phyloP scores from a whole-genome alignment of 2,797 vertebrate genomes.

The Hapalemur alaotrensis region DNA sequence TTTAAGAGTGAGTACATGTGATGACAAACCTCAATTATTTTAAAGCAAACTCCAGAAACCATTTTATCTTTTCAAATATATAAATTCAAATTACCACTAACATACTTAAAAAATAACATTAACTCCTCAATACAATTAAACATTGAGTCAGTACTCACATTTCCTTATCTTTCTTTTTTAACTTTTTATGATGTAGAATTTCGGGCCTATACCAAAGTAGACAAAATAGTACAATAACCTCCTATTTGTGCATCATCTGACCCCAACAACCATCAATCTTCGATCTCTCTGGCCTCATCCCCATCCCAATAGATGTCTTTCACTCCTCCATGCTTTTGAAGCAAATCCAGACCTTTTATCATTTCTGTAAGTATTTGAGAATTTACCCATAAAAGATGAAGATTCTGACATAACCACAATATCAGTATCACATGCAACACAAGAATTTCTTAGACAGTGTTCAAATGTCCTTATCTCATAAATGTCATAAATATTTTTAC shows the following conservation, averaged over 20 bases:
- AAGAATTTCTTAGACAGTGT: not conserved
- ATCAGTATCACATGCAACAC: not conserved
- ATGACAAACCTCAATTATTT: not conserved
- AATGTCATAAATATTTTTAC: not conserved
- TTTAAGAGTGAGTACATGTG: too few relatives aligned
- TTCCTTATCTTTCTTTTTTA: not conserved
- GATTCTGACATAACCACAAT: not conserved
- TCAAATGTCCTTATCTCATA: not conserved
- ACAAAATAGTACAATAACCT: not conserved
- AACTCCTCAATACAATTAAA: not conserved
- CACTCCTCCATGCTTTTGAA: not conserved
- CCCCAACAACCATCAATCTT: not conserved
- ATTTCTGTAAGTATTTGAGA: constrained; percentile 1
- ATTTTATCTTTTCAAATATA: not conserved
- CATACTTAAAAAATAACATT: not conserved
- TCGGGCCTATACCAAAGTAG: not conserved
- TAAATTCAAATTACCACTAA: not conserved
- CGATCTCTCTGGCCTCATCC: not conserved
- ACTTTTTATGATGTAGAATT: not conserved
- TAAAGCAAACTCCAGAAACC: not conserved
- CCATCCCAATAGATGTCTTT: not conserved
- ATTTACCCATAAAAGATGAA: not conserved
- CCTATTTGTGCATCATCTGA: not conserved
- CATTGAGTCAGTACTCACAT: not conserved
- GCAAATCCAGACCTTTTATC: not conserved